phyloP scores from a whole-genome alignment of 2,113 vertebrate species.

The Peucedramus taeniatus region DNA sequence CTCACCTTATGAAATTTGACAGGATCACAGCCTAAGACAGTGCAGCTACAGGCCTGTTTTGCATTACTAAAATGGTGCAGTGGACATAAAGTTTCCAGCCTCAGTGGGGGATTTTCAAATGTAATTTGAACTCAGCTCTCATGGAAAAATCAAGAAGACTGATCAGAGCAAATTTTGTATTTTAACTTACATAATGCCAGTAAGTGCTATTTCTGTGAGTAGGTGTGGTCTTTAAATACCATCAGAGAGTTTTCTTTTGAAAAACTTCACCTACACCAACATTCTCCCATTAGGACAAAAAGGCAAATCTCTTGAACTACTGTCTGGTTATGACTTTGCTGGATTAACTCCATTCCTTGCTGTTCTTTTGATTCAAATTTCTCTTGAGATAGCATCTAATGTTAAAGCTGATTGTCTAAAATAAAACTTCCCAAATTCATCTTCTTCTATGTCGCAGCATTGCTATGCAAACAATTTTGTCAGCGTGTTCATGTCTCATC shows the following conservation, averaged over 20 bases:
- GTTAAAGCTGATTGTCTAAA: not conserved
- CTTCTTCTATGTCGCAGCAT: not conserved
- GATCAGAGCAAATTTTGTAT: not conserved
- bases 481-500: not conserved
- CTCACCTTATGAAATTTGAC: constrained; percentile 26
- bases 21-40: not conserved
- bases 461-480: not conserved
- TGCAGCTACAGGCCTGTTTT: not conserved
- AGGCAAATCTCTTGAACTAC: not conserved
- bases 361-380: not conserved
- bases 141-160: not conserved
- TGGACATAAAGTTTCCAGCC: not conserved
- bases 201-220: not conserved
- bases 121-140: not conserved
- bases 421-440: not conserved
- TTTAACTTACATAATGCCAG: not conserved
- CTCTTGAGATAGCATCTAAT: not conserved
- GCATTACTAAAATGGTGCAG: not conserved
- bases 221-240: not conserved
- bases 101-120: not conserved
- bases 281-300: not conserved
- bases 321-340: not conserved
- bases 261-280: not conserved
- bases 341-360: not conserved
- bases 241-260: not conserved